Evolutionary conservation across 1,140 invertebrate species (phyloP), one percentile per base, ranked within the genome.

Genomic region (Anastrepha obliqua): DNA sequence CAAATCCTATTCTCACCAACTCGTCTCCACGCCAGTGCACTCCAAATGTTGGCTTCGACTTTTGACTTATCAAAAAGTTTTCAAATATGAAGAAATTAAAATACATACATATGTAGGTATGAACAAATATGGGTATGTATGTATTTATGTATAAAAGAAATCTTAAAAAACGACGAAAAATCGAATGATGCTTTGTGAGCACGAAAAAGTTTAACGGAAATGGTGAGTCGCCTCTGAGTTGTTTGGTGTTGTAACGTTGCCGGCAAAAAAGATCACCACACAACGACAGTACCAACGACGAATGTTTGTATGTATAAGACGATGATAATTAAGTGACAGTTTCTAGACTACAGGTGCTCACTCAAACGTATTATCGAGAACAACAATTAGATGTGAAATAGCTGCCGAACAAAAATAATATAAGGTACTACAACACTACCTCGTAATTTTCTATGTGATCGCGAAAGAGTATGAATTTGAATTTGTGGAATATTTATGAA

Each of bases 21-120:
- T 55, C 51, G 11, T 8, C 51, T 11, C 51, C 2, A 8, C 51
- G 6, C 6, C 51, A 55, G 6, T 55, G 11, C 6, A 2, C 51
- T 11, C 67, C 67, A 6, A 74, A 74, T 44, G 67, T 74, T 55
- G 51, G 51, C 15, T 44, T 74, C 67, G 17, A 74, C 67, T 74
- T 74, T 44, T 44, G 67, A 74, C 67, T 74, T 74, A 74, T 74
- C 67, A 74, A 74, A 74, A 47, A 74, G 67, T 39, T 74, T 74
- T 74, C 13, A 47, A 42, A 17, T n/a, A 74, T 47, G 6, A 47
- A 74, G 11, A 47, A 47, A 74, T 44, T 42, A 47, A 44, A 39
- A 39, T 42, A 42, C 3, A 67, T 58, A 58, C 55, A 58, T 58
- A 58, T 58, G 55, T 58, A 58, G 7, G 13, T 58, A 7, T 7